Conservation (phyloP, 2,113 vertebrate species). For the Phrynosoma platyrhinos region DNA sequence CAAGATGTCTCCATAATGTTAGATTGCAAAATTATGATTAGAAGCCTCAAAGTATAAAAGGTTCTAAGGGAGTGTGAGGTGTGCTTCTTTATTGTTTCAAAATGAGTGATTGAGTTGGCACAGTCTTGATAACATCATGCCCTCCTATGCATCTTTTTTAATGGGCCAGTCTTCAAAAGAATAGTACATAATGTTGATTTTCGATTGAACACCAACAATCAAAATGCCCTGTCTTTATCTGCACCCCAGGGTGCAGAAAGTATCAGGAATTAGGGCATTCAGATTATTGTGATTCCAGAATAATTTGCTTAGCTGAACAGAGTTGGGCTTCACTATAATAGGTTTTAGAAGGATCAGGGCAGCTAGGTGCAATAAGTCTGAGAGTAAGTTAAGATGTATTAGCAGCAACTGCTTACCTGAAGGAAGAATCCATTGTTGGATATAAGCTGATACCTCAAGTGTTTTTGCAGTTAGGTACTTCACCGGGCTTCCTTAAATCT, state of each 20-base stretch:
- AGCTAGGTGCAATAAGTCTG: not conserved
- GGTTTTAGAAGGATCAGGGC: not conserved
- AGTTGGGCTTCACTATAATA: not conserved
- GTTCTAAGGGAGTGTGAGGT: not conserved
- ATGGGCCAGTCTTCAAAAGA: not conserved
- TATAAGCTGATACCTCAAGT: not conserved
- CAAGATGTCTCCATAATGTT: not conserved
- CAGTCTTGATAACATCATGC: not conserved
- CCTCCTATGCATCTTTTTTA: not conserved
- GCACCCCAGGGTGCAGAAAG: not conserved
- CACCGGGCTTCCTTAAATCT: not conserved
- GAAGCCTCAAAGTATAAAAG: not conserved
- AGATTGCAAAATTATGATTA: not conserved
- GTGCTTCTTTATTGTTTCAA: not conserved
- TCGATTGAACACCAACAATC: not conserved
- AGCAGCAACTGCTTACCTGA: not conserved
- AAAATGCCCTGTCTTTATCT: not conserved
- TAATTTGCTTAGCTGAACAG: not conserved
- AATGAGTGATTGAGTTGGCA: not conserved
- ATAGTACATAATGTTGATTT: not conserved
- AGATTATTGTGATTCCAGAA: not conserved
- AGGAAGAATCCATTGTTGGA: not conserved
- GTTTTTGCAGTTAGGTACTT: not conserved
- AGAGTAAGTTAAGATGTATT: not conserved
- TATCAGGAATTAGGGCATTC: not conserved